These are phyloP conservation scores for Halesus radiatus DNA, from an alignment of 1,140 invertebrate genomes.

Conservation along the genomic window DNA sequence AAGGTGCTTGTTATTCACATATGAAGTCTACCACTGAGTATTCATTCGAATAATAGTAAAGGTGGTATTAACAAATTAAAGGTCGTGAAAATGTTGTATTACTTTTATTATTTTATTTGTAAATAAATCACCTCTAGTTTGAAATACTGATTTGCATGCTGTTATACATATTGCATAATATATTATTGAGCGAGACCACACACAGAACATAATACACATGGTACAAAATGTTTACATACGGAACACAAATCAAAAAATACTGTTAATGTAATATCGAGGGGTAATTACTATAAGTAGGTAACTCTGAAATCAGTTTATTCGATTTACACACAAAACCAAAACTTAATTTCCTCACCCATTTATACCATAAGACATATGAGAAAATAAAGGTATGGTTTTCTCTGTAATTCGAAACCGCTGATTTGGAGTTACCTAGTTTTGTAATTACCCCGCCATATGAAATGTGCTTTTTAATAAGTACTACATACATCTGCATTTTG, in stretches of 20 bases:
- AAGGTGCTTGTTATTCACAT: too few relatives aligned
- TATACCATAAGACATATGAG: too few relatives aligned
- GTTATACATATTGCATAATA: conserved; percentile 36
- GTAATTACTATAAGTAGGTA: too few relatives aligned
- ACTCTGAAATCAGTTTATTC: too few relatives aligned
- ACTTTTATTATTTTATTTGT: conserved; percentile 43
- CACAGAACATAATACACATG: conserved; percentile 22
- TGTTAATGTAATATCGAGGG: too few relatives aligned
- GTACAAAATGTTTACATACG: background rate
- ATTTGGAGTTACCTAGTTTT: too few relatives aligned
- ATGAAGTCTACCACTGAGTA: too few relatives aligned
- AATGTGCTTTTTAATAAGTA: background rate
- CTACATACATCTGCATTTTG: background rate
- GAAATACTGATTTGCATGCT: conserved; percentile 49
- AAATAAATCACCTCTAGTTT: conserved; percentile 51
- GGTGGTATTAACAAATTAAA: conserved; percentile 2
- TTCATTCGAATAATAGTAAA: background rate
- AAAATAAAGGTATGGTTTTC: too few relatives aligned
- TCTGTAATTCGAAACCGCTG: too few relatives aligned
- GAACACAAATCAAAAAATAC: background rate
- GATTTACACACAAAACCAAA: too few relatives aligned
- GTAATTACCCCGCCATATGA: too few relatives aligned
- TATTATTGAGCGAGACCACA: conserved; percentile 43
- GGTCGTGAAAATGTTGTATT: background rate
- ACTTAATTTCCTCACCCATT: too few relatives aligned